A percentile compares a stretch with the other conserved stretches of the same genome.
phyloP scores from a whole-genome alignment of 2,113 vertebrate genomes.

The Symphodus melops region DNA sequence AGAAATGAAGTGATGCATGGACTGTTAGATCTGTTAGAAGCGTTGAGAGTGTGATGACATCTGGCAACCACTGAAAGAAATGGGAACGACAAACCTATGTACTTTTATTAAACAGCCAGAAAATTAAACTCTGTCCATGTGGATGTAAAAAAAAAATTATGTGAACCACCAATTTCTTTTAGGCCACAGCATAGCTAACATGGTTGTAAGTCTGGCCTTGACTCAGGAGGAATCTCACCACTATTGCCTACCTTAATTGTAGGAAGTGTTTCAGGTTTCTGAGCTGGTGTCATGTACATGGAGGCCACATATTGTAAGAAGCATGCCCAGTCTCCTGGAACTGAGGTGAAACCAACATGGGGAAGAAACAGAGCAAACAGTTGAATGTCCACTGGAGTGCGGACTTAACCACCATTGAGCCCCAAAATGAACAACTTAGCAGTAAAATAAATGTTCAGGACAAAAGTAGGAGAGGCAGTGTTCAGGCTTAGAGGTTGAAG shows the following conservation, averaged over 20 bases:
- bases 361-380: not conserved
- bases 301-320: not conserved
- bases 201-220: too few relatives aligned
- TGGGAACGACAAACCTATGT: not conserved
- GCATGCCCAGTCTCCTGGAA: too few relatives aligned
- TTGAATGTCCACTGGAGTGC: not conserved
- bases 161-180: too few relatives aligned
- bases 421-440: not conserved
- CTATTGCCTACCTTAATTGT: too few relatives aligned
- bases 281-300: not conserved
- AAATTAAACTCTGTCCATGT: too few relatives aligned
- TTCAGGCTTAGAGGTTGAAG: too few relatives aligned
- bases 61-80: not conserved
- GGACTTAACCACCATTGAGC: not conserved
- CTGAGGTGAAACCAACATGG: too few relatives aligned
- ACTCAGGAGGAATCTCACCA: not conserved
- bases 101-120: too few relatives aligned
- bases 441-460: not conserved
- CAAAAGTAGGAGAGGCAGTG: too few relatives aligned
- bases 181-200: too few relatives aligned
- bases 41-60: slow-evolving; percentile 2
- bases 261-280: not conserved
- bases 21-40: slow-evolving; percentile 12
- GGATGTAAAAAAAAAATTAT: too few relatives aligned
- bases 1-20: slow-evolving; percentile 13